These are phyloP conservation scores for Cheilosia soror DNA, from an alignment of 2,888 invertebrate genomes.

Conservation along the genomic window DNA sequence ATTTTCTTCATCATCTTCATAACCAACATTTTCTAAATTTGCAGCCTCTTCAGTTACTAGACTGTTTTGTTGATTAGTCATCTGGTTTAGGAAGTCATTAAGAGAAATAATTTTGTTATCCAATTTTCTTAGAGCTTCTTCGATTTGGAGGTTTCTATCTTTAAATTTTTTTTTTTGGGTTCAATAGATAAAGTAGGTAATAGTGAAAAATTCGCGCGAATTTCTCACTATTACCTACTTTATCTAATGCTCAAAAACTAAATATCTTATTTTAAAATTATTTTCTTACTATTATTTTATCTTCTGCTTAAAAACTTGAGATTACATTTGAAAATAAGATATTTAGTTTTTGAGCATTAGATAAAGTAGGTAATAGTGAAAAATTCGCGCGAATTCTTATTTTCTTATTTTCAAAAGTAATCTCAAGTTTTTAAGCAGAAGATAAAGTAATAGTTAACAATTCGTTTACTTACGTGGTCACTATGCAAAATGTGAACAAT, in stretches of 20 bases:
- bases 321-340: background rate
- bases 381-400: background rate
- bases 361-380: background rate
- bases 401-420: too few relatives aligned
- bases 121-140: constrained; percentile 15
- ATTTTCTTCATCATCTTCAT: too few relatives aligned
- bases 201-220: too few relatives aligned
- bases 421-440: too few relatives aligned
- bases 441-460: too few relatives aligned
- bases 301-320: too few relatives aligned
- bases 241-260: too few relatives aligned
- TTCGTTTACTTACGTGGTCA: constrained; percentile 18
- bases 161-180: constrained; percentile 16
- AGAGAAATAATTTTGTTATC: constrained; percentile 20
- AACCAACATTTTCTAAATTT: too few relatives aligned
- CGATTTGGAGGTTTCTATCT: constrained; percentile 6
- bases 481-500: constrained; percentile 3
- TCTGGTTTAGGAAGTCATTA: constrained; percentile 39
- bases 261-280: too few relatives aligned
- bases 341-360: constrained; percentile 5
- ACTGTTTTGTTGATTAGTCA: constrained; percentile 23
- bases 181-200: too few relatives aligned
- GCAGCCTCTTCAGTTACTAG: background rate
- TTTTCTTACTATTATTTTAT: constrained; percentile 5
- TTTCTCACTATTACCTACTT: too few relatives aligned